Evolutionary conservation across 2,888 invertebrate species (phyloP).

Genomic region (Cephus spinipes): DNA sequence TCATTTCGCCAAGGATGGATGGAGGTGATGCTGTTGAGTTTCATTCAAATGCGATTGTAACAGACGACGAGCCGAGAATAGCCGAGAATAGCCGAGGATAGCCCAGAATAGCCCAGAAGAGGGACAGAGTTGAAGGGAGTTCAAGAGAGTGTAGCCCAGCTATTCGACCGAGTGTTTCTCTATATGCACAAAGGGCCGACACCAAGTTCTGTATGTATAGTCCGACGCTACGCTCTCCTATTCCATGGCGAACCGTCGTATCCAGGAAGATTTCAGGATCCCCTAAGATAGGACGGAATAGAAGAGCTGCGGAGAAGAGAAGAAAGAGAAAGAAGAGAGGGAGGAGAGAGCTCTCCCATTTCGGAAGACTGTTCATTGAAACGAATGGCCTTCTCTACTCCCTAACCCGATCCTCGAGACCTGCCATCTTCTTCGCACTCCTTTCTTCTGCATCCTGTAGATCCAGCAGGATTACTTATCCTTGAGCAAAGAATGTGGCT

Average conservation of each 20-base stretch:
- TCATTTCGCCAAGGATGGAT: constrained; percentile 29
- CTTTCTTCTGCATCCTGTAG: background rate
- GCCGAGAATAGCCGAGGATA: constrained; percentile 24
- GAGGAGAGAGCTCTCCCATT: constrained; percentile 39
- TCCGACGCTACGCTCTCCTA: constrained; percentile 42
- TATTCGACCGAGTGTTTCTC: constrained; percentile 61
- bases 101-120: constrained; percentile 16
- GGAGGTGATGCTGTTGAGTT: constrained; percentile 38
- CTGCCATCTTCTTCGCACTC: constrained; percentile 19
- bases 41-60: constrained; percentile 60
- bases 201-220: constrained; percentile 55
- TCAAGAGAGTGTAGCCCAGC: constrained; percentile 1
- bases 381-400: constrained; percentile 58
- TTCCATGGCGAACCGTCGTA: constrained; percentile 31
- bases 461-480: constrained; percentile 53
- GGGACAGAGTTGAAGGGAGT: too few species aligned
- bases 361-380: constrained; percentile 58
- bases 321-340: constrained; percentile 27
- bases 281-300: constrained; percentile 37
- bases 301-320: constrained; percentile 26
- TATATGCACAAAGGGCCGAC: constrained; percentile 54
- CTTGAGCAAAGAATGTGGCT: constrained; percentile 46
- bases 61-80: constrained; percentile 16
- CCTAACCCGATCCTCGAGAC: constrained; percentile 21
- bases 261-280: constrained; percentile 28